These are phyloP conservation scores for Tolmerus cingulatus DNA, from an alignment of 2,888 invertebrate species.

Conservation along the genomic window DNA sequence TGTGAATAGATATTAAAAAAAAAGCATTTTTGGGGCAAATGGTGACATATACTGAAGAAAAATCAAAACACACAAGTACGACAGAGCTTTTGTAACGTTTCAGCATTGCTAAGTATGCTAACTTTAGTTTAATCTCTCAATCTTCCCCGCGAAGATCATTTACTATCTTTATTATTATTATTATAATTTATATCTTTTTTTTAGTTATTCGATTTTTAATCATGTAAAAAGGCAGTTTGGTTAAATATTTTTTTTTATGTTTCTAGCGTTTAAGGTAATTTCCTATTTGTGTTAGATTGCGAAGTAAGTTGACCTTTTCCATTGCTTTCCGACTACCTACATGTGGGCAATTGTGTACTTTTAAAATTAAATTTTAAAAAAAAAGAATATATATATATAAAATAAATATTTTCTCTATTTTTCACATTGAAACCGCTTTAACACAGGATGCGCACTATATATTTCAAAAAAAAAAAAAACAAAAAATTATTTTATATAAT, in stretches of 20 bases:
- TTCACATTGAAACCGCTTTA: slow-evolving; percentile 38
- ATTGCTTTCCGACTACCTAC: slow-evolving; percentile 39
- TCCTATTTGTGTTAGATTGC: slow-evolving; percentile 38
- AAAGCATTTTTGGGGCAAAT: slow-evolving; percentile 44
- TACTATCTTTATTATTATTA: slow-evolving; percentile 12
- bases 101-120: slow-evolving; percentile 51
- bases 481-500: slow-evolving; percentile 38
- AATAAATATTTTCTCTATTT: slow-evolving; percentile 28
- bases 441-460: slow-evolving; percentile 38
- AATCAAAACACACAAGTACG: slow-evolving; percentile 23
- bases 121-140: slow-evolving; percentile 40
- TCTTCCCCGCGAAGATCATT: slow-evolving; percentile 29
- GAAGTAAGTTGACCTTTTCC: slow-evolving; percentile 34
- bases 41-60: slow-evolving; percentile 42
- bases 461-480: too few relatives aligned
- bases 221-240: slow-evolving; percentile 35
- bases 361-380: neutral
- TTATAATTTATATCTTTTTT: neutral
- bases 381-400: neutral
- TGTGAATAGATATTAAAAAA: slow-evolving; percentile 24
- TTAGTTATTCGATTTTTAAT: slow-evolving; percentile 10
- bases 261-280: slow-evolving; percentile 18
- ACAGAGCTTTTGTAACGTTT: slow-evolving; percentile 53
- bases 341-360: slow-evolving; percentile 41
- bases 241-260: slow-evolving; percentile 39